Evolutionary conservation across 2,797 vertebrate genomes (phyloP), one percentile per base, ranked within the genome.

Genomic region (Philypnodon macrostomus): DNA sequence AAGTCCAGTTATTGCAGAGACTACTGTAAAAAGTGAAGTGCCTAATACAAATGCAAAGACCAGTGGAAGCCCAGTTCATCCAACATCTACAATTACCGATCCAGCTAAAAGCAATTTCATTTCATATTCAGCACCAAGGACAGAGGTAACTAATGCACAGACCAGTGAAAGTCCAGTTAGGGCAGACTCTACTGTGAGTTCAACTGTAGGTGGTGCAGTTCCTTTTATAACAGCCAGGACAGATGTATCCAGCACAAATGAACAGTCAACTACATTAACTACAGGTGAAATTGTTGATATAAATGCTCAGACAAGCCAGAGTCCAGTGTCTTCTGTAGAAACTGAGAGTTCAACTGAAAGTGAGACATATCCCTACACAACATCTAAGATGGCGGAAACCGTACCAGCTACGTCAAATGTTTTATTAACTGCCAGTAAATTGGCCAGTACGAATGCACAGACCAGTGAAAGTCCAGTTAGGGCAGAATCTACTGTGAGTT

Each of bases 391-490:
- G 9, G 35, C 11, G 11, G 8, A 11, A 37, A 17, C 35, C 18
- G 18, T 10, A 10, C 16, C 35, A 35, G 17, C 34, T 17, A 11
- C 11, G 9, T 16, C 34, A 37, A 11, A 35, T 16, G 5, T 5
- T n/a, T 7, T 23, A n/a, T 39, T 23, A 4, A 39, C 11, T 18
- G 21, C 36, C n/a, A 19, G 16, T 8, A 9, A 17, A 36, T 0
- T 6, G 3, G 16, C 11, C 16, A 9, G 5, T 18, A 36, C 16
- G 10, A 12, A 37, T 3, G 35, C 35, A 37, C 35, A 37, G 35
- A 37, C 35, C 12, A 19, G 11, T 23, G 37, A 39, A 39, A 39
- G 37, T 23, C 12, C 37, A 39, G 37, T 39, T 39, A n/a, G 12
- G 3, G 4, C 37, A 23, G n/a, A 23, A 11, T 11, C n/a, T 39